A percentile compares a stretch with the other conserved stretches of the same genome.
Evolutionary conservation across 2,797 vertebrate genomes (phyloP).

Genomic region (Urocyon cinereoargenteus): DNA sequence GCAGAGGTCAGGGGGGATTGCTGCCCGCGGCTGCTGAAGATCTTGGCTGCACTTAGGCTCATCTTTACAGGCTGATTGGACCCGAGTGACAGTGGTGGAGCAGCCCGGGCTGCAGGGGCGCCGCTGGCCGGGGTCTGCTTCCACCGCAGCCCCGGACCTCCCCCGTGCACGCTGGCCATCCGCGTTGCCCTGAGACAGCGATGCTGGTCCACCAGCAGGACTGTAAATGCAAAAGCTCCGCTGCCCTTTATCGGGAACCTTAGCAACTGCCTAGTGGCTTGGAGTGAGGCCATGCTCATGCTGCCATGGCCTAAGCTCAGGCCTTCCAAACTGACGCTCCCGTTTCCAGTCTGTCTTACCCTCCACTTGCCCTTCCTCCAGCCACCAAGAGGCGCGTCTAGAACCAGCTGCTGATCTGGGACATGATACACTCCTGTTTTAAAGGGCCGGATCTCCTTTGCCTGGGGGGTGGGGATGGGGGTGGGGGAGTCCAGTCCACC

Average conservation of each 20-base stretch:
- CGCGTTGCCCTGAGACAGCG: not conserved
- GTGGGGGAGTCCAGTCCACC: not conserved
- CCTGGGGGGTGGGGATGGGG: not conserved
- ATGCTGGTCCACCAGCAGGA: not conserved
- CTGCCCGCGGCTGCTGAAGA: not conserved
- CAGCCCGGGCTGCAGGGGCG: not conserved
- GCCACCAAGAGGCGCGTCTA: not conserved
- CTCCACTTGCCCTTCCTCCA: fast-evolving
- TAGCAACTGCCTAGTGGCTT: too few relatives aligned
- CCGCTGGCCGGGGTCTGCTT: fast-evolving
- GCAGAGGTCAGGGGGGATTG: not conserved
- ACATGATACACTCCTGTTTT: not conserved
- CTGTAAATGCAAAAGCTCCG: not conserved
- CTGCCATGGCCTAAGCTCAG: fast-evolving
- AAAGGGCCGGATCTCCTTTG: not conserved
- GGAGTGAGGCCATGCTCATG: not conserved
- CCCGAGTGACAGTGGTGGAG: fast-evolving
- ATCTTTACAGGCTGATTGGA: not conserved
- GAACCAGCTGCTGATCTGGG: not conserved
- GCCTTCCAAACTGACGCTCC: not conserved
- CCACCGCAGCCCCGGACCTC: fast-evolving
- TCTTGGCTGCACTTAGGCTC: not conserved
- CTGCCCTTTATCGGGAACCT: not conserved
- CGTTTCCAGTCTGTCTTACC: not conserved
- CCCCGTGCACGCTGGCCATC: fast-evolving